Percentiles rank a stretch among this genome's conserved stretches.
Conservation (phyloP, 2,113 vertebrate species). For the Taxidea taxus region DNA sequence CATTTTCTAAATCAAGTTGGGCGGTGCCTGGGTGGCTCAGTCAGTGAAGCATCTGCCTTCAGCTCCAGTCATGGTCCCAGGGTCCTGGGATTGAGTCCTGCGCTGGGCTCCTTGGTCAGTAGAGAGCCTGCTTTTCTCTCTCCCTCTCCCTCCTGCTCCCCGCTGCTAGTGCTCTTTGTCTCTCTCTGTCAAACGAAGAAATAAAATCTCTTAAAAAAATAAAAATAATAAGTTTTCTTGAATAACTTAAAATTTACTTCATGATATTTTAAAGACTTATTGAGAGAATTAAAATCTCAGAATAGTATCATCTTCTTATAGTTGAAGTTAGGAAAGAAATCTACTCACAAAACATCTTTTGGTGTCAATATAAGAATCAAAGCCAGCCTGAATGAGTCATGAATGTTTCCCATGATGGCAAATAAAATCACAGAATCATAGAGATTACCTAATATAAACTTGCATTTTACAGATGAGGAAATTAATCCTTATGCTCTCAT, state of each 20-base stretch:
- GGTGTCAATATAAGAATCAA: background rate
- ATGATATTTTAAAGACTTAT: background rate
- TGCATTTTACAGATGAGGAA: background rate
- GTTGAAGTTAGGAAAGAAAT: constrained; percentile 1
- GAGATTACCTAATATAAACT: background rate
- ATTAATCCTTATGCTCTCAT: background rate
- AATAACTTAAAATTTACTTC: background rate
- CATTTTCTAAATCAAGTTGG: background rate
- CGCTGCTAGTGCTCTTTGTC: no score
- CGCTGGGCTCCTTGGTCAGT: no score
- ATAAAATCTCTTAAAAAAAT: no score
- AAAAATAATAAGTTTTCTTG: background rate
- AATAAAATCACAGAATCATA: constrained; percentile 21
- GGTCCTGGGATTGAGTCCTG: no score
- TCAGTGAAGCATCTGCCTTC: no score
- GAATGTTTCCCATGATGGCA: background rate
- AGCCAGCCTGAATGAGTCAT: background rate
- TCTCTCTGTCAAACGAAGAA: no score
- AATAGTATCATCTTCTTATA: background rate
- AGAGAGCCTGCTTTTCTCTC: no score
- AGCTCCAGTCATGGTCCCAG: no score
- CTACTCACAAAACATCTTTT: background rate
- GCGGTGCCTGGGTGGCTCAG: no score
- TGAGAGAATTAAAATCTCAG: background rate
- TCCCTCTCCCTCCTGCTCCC: no score